Evolutionary conservation across 2,888 invertebrate genomes (phyloP).

Genomic region (Luperina testacea): DNA sequence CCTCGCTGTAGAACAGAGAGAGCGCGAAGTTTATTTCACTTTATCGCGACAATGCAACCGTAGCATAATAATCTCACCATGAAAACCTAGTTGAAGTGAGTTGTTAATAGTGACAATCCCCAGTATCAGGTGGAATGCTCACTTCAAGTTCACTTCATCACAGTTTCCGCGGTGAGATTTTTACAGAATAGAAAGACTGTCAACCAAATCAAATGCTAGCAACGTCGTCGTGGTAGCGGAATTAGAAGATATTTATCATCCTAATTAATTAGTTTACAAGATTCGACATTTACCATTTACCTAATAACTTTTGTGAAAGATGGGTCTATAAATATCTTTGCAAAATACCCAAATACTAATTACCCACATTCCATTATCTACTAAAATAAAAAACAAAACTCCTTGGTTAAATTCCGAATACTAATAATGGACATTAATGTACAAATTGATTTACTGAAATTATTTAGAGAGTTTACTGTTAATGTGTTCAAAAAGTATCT

Average conservation of each 20-base stretch:
- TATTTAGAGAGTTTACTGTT: constrained; percentile 15
- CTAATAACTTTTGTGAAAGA: constrained; percentile 19
- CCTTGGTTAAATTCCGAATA: background rate
- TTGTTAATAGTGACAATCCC: no score
- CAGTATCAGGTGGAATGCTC: background rate
- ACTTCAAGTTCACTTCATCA: background rate
- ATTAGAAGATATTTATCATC: constrained; percentile 7
- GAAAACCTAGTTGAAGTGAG: no score
- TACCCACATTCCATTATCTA: background rate
- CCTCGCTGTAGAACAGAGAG: no score
- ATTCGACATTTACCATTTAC: constrained; percentile 1
- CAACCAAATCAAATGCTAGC: background rate
- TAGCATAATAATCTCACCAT: no score
- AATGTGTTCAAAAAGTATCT: background rate
- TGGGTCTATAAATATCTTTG: constrained; percentile 17
- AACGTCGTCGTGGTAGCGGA: background rate
- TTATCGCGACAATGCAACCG: no score
- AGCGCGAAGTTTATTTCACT: no score
- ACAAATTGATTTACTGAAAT: constrained; percentile 15
- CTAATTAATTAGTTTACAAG: constrained; percentile 5
- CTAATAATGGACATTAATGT: background rate
- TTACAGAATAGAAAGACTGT: background rate
- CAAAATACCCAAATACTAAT: constrained; percentile 10
- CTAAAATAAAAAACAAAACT: no score
- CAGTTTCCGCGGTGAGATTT: background rate